Evolutionary conservation across 2,888 invertebrate genomes (phyloP).

Genomic region (Scaptomyza reducta): DNA sequence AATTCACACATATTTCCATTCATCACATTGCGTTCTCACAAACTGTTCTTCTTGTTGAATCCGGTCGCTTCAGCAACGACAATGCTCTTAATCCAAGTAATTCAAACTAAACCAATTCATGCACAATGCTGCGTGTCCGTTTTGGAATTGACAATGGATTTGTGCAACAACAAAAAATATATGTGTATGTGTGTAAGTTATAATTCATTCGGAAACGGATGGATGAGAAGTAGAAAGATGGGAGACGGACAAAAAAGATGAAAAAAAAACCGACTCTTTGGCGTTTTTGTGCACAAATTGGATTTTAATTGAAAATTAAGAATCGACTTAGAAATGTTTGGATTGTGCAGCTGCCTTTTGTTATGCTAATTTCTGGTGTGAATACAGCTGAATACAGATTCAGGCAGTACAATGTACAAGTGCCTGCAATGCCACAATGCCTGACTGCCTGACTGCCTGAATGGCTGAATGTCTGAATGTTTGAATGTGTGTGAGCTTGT

Average conservation of each 20-base stretch:
- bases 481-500: conserved; percentile 21
- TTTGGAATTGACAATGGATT: conserved; percentile 44
- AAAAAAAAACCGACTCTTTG: conserved; percentile 34
- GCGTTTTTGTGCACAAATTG: conserved; percentile 72
- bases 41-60: background rate
- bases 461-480: conserved; percentile 6
- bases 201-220: conserved; percentile 45
- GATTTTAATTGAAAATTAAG: conserved; percentile 80
- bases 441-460: conserved; percentile 10
- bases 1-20: background rate
- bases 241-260: background rate
- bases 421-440: background rate
- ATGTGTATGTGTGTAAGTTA: conserved; percentile 37
- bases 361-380: conserved; percentile 70
- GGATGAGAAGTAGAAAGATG: background rate
- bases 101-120: conserved; percentile 25
- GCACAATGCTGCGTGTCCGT: conserved; percentile 37
- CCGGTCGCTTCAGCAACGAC: conserved; percentile 8
- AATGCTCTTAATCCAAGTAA: conserved; percentile 25
- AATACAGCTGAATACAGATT: conserved; percentile 41
- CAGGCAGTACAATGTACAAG: conserved; percentile 23
- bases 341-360: conserved; percentile 75
- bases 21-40: background rate
- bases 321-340: conserved; percentile 79
- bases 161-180: conserved; percentile 19